phyloP scores from a whole-genome alignment of 2,797 vertebrate species.

The Periparus ater region DNA sequence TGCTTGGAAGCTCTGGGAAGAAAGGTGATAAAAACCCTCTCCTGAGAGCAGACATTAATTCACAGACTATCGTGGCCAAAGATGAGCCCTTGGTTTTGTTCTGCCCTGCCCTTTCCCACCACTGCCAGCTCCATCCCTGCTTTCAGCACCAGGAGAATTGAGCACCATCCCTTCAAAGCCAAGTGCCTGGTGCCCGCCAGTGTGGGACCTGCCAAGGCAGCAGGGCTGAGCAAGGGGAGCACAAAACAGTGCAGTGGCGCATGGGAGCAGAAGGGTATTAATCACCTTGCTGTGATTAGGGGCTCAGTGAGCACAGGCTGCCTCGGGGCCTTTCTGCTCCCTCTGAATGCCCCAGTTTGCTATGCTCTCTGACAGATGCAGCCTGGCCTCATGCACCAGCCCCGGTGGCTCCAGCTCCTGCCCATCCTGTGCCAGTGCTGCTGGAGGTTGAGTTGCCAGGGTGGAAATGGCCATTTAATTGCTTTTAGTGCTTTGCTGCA shows the following conservation, averaged over 20 bases:
- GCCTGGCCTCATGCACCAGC: not conserved
- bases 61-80: not conserved
- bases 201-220: conserved; percentile 15
- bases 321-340: conserved; percentile 58
- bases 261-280: conserved; percentile 64
- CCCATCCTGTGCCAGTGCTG: not conserved
- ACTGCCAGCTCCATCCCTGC: not conserved
- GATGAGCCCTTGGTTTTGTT: not conserved
- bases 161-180: not conserved
- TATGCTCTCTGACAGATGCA: not conserved
- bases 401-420: not conserved
- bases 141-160: accelerated
- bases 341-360: conserved; percentile 42
- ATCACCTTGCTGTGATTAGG: conserved; percentile 45
- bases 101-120: not conserved
- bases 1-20: not conserved
- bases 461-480: not conserved
- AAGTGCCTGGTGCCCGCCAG: not conserved
- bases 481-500: not conserved
- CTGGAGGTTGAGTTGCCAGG: not conserved
- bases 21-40: not conserved
- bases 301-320: conserved; percentile 51
- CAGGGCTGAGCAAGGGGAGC: not conserved
- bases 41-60: accelerated
- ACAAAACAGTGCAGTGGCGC: not conserved